These are phyloP conservation scores for Trogon melanurus DNA, from an alignment of 2,113 vertebrate species.

Conservation along the genomic window DNA sequence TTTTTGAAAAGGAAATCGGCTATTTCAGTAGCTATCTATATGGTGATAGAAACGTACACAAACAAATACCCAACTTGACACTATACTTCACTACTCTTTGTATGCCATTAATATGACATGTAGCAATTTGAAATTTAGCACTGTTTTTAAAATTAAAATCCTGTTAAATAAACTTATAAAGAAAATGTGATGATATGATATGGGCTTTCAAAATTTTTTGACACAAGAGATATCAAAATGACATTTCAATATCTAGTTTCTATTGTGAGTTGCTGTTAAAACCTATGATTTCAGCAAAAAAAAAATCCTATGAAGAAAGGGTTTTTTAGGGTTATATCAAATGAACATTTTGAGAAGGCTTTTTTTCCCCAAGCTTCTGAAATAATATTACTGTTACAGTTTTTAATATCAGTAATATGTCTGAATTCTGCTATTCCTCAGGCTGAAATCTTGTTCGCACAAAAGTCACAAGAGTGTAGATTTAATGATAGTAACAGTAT, in stretches of 20 bases:
- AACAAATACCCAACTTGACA: neutral
- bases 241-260: constrained; percentile 1
- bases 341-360: neutral
- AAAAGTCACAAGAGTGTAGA: neutral
- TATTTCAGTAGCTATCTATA: neutral
- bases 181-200: constrained; percentile 1
- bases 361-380: neutral
- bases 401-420: neutral
- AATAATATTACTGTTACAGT: neutral
- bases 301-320: neutral
- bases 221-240: constrained; percentile 28
- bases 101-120: neutral
- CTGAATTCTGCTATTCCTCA: neutral
- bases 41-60: neutral
- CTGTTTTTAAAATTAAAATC: neutral
- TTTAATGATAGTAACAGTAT: neutral
- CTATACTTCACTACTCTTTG: neutral
- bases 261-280: constrained; percentile 12
- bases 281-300: neutral
- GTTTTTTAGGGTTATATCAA: neutral
- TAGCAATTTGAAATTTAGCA: constrained; percentile 31
- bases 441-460: neutral
- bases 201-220: constrained; percentile 21
- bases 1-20: no score
- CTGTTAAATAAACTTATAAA: constrained; percentile 8